A percentile compares a stretch with the other conserved stretches of the same genome.
Evolutionary conservation across 2,797 vertebrate genomes (phyloP).

Genomic region (Mus minutoides): DNA sequence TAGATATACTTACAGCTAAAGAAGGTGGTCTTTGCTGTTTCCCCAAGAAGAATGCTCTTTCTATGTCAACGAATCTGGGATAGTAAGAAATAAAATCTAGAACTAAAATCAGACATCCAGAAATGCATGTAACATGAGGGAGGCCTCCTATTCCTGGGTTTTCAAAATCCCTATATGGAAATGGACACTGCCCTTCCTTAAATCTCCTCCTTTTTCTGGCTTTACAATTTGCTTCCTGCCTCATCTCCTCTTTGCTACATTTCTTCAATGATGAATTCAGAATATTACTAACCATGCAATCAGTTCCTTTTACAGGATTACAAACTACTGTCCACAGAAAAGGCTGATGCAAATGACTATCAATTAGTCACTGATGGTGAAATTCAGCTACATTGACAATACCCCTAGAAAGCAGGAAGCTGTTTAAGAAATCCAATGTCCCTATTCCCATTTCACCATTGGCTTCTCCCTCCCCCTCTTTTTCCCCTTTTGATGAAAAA

Average conservation of each 20-base stretch:
- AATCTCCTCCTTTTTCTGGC: background rate
- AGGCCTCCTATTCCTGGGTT: background rate
- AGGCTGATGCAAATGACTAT: background rate
- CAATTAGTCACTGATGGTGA: background rate
- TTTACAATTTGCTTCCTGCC: background rate
- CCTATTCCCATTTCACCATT: background rate
- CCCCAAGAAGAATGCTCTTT: background rate
- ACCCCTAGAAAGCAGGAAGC: background rate
- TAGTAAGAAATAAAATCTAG: background rate
- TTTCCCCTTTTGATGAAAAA: background rate
- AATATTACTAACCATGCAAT: background rate
- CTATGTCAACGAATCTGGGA: background rate
- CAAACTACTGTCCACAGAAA: background rate
- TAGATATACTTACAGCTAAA: background rate
- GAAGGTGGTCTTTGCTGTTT: background rate
- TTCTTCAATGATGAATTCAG: background rate
- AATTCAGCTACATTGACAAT: background rate
- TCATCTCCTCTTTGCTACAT: background rate
- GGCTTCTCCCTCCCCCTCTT: too few species aligned
- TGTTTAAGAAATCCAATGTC: background rate
- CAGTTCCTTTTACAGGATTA: background rate
- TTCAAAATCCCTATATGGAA: background rate
- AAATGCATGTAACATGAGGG: background rate
- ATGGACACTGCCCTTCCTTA: background rate
- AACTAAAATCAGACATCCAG: background rate